Evolutionary conservation across 2,888 invertebrate genomes (phyloP), one percentile per base, ranked within the genome.

Genomic region (Coenonympha glycerion): DNA sequence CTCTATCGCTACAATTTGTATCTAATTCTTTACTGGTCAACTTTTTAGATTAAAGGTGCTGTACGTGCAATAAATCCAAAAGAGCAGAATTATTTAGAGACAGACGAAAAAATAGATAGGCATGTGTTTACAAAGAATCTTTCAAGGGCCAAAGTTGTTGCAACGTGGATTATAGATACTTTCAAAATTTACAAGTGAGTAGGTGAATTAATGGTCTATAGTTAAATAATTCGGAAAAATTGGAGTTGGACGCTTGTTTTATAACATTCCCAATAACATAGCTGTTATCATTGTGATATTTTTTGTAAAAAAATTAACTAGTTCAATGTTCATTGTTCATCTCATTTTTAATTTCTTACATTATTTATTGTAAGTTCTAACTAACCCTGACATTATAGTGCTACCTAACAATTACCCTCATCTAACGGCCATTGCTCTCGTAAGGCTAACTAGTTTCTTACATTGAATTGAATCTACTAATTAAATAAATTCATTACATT

Each of bases 111-210:
- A 79, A 95, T 99, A 71, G 97, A 97, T 76, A 90, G 97, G 58
- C 94, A 96, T 69, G 89, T 95, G 28, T 97, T 99, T 77, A 91
- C 97, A 34, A 90, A 93, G 54, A 97, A 98, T 73, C 93, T 98
- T 18, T 90, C 95, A 62, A 89, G 98, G 62, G 89, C 98, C 42
- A 96, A 95, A 79, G 91, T 91, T 50, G 92, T 98, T 39, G 90
- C 94, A 2, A 89, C 93, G 73, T 92, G 93, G 74, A 91, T 94
- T 56, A 89, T 95, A 53, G 93, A 94, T 60, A 89, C 93, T 42
- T 93, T 95, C 36, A 92, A 93, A 79, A 92, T 94, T 67, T 87
- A 96, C 46, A 95, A 96, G 95, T 95, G 81, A 90, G 92, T n/a
- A 21, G 15, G 33, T 33, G 3, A 4, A 13, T 4, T 26, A 30